Evolutionary conservation across 2,797 vertebrate species (phyloP).

Genomic region (Bradypus variegatus): DNA sequence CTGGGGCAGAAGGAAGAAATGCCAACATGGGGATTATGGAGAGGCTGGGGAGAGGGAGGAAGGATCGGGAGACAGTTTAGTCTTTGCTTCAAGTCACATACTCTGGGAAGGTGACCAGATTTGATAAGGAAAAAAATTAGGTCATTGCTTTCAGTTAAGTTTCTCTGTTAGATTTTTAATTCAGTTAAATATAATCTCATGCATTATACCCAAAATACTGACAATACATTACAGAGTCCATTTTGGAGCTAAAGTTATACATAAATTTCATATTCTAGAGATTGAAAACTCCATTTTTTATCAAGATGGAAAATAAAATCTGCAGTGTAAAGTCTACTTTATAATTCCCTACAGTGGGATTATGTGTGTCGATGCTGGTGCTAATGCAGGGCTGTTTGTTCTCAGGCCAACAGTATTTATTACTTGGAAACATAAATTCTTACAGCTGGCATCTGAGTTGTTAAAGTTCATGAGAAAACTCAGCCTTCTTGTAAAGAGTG

Average conservation of each 20-base stretch:
- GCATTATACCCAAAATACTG: constrained; percentile 18
- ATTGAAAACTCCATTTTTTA: background rate
- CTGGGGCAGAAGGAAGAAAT: constrained; percentile 23
- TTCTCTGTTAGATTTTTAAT: constrained; percentile 52
- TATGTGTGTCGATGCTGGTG: background rate
- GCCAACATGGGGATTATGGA: constrained; percentile 6
- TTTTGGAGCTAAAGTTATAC: constrained; percentile 24
- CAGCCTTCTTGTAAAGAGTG: background rate
- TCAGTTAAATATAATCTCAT: constrained; percentile 41
- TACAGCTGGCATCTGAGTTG: background rate
- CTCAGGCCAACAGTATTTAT: background rate
- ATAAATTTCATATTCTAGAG: constrained; percentile 37
- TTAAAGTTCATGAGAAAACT: constrained; percentile 28
- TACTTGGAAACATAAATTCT: background rate
- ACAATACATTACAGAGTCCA: constrained; percentile 16
- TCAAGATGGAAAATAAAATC: background rate
- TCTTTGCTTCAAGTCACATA: constrained; percentile 32
- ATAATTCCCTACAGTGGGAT: background rate
- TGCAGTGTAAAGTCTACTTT: background rate
- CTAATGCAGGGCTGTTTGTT: constrained; percentile 2
- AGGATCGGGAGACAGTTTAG: background rate
- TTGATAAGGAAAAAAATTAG: constrained; percentile 46
- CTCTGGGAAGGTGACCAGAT: constrained; percentile 44
- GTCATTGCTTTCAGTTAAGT: constrained; percentile 40
- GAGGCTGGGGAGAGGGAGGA: background rate